Evolutionary conservation across 2,797 vertebrate species (phyloP).

Genomic region (Halcyon chelicuti): DNA sequence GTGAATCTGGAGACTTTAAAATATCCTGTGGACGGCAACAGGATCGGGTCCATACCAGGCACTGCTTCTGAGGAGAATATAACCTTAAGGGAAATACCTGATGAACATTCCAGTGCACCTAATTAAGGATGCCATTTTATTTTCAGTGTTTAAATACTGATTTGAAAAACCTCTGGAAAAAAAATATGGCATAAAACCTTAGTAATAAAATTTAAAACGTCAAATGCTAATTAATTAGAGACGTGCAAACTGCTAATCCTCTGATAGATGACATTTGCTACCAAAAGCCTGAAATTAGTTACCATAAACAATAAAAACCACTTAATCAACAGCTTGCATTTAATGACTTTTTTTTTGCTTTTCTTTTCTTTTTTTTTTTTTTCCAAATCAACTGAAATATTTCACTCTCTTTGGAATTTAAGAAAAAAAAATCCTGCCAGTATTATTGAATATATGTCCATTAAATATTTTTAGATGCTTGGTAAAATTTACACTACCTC

Average conservation of each 20-base stretch:
- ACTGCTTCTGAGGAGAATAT: background rate
- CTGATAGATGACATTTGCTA: background rate
- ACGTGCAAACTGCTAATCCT: background rate
- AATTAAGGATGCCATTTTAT: background rate
- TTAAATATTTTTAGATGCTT: background rate
- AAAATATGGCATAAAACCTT: background rate
- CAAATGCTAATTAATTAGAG: constrained; percentile 30
- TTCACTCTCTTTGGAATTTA: background rate
- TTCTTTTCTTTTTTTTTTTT: background rate
- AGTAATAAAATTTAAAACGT: constrained; percentile 42
- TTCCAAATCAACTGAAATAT: background rate
- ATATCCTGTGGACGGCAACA: fast-evolving
- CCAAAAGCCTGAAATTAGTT: constrained; percentile 25
- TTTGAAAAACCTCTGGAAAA: constrained; percentile 25
- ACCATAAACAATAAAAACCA: background rate
- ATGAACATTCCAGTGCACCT: background rate
- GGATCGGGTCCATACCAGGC: background rate
- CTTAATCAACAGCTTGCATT: constrained; percentile 6
- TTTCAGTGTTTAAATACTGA: background rate
- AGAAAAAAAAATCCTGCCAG: background rate
- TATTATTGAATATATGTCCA: background rate
- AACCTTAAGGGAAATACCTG: background rate
- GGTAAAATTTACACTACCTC: background rate
- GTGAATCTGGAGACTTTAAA: background rate
- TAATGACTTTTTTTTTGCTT: background rate